Evolutionary conservation across 2,113 vertebrate species (phyloP).

Genomic region (Haemorhous mexicanus): DNA sequence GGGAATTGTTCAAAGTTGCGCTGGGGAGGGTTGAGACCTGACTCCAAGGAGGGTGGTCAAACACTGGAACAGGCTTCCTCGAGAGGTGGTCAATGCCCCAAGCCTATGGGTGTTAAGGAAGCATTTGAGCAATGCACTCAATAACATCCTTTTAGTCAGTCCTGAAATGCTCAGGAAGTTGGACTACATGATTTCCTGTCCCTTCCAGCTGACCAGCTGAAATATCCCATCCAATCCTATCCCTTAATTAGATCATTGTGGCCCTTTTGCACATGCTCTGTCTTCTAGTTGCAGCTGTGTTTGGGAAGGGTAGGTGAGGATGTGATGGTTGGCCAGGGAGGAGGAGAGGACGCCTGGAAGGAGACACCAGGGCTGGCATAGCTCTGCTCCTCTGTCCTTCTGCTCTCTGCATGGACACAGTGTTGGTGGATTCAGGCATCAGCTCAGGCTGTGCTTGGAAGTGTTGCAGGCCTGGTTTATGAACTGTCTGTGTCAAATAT

Average conservation of each 20-base stretch:
- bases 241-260: neutral
- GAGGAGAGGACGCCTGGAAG: neutral
- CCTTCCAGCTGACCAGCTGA: neutral
- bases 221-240: neutral
- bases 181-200: neutral
- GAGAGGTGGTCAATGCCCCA: neutral
- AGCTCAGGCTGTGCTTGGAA: neutral
- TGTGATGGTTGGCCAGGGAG: neutral
- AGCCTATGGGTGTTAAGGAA: neutral
- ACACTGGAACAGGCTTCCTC: neutral
- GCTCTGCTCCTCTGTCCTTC: neutral
- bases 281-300: rapidly evolving
- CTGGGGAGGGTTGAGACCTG: neutral
- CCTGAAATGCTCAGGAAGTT: neutral
- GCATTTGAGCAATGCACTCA: neutral
- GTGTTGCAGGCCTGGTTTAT: neutral
- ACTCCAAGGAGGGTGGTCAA: neutral
- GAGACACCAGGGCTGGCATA: neutral
- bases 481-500: neutral
- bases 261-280: neutral
- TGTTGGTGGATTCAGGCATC: rapidly evolving
- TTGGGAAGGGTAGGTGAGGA: neutral
- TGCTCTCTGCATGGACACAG: neutral
- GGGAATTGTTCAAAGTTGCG: neutral
- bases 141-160: neutral